Evolutionary conservation across 2,113 vertebrate genomes (phyloP), one percentile per base, ranked within the genome.

Genomic region (Paralichthys olivaceus): DNA sequence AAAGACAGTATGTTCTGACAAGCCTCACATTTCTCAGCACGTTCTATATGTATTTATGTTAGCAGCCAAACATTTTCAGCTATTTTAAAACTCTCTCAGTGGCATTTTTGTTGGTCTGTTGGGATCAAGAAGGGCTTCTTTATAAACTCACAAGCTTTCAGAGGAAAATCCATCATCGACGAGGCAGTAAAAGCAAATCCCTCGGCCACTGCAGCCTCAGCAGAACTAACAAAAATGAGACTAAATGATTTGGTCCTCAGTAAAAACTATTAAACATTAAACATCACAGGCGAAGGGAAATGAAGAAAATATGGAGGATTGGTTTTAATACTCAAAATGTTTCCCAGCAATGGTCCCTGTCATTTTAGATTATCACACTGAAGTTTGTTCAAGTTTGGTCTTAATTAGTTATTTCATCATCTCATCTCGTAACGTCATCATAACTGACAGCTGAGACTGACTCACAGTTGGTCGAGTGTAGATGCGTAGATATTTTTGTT

Each of bases 61-160:
- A 75, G 40, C 70, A 56, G 74, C 49, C 20, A 15, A 70, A 43
- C 13, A 9, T 29, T 66, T 32, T 40, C 54, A 57, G 61, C 56
- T 63, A 20, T 75, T 56, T 72, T 17, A 40, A 68, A 71, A 63
- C 26, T 64, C 1, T 6, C 40, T 6, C 9, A 8, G 55, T 1
- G 17, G 17, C 1, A 2, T 20, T 43, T 60, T 14, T 32, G 4
- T 9, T 51, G 22, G 12, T 19, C 26, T 55, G 9, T 26, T 29
- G 32, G 53, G 20, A 57, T 32, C 32, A 14, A 61, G 13, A 58
- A 40, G 2, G 3, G 11, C 9, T 32, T 19, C 61, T 43, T 23
- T 29, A 29, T 7, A 65, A 56, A 2, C 7, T 49, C 3, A 8
- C 7, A 32, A 40, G 2, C 6, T 13, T 22, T 32, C 26, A 17